Percentiles rank a stretch among this genome's conserved stretches.
phyloP scores from a whole-genome alignment of 2,113 vertebrate genomes.

The Sula dactylatra region DNA sequence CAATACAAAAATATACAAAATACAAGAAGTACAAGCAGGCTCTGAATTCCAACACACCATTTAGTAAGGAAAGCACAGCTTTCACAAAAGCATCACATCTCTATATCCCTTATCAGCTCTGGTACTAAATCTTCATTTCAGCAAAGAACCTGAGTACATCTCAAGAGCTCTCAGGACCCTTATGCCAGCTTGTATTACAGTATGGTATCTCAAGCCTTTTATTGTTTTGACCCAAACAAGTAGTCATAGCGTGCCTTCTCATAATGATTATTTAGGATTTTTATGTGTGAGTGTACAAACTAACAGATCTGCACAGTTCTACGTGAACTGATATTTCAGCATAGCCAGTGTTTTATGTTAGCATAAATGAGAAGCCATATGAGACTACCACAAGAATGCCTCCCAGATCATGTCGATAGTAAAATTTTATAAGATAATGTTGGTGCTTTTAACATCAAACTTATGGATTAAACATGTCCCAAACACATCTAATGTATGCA shows the following conservation, averaged over 20 bases:
- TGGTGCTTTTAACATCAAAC: slow-evolving; percentile 1
- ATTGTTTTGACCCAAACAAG: background rate
- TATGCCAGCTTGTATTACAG: background rate
- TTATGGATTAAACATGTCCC: slow-evolving; percentile 26
- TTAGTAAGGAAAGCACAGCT: fast-evolving
- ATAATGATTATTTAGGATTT: background rate
- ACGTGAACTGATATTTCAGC: background rate
- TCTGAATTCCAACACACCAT: background rate
- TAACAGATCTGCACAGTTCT: background rate
- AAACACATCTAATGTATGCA: slow-evolving; percentile 8
- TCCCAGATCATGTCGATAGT: background rate
- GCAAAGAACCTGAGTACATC: background rate
- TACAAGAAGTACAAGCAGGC: background rate
- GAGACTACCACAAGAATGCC: background rate
- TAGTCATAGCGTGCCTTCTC: background rate
- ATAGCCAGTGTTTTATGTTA: background rate
- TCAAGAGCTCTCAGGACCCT: background rate
- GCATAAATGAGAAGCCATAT: background rate
- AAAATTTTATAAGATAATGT: slow-evolving; percentile 1
- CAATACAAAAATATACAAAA: background rate
- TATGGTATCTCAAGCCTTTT: background rate
- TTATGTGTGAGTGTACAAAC: background rate
- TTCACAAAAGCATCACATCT: background rate
- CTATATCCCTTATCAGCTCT: background rate
- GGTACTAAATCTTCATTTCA: background rate